Evolutionary conservation across 1,140 invertebrate species (phyloP), one percentile per base, ranked within the genome.

Genomic region (Diachasma alloeum): DNA sequence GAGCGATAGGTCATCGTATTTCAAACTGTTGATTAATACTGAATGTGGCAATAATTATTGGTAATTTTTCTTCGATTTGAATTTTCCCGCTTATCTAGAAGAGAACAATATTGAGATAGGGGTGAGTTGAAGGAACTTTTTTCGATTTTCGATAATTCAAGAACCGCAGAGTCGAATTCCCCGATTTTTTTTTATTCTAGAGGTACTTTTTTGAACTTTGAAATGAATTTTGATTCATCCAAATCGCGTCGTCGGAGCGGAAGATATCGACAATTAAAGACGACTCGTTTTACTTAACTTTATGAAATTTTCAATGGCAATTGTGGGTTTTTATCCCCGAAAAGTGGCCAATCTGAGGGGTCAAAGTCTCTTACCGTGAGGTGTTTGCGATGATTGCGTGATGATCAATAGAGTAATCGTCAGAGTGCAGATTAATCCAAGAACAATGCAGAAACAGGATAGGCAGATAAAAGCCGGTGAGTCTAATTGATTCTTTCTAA

Each of bases 351-450:
- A 31, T 31, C 31, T 6, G 6, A 31, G 31, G 31, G 31, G 31
- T 31, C 31, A 31, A 31, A 31, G 31, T 37, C 53, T 75, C 13
- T 22, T 4, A 70, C 17, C 10, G 37, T 9, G 11, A 39, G 44
- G 70, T 70, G 81, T 83, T 84, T 70, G 85, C 85, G 77, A 74
- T 78, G 31, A 77, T 36, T 81, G 81, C 11, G 86, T 56, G 9
- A 87, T 66, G 10, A 88, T 72, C 26, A 88, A 56, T 22, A 85
- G 76, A n/a, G 84, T 82, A 5, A 81, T 82, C 17, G 87, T 76
- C 36, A 81, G 83, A 17, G 79, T 81, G 53, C 86, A 87, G 44
- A 87, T 74, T 15, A 88, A 39, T 15, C 80, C 81, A 0, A 88
- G 59, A 37, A 85, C 69, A 2, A 82, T 80, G 39, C 83, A 88